Base-by-base conservation (phyloP, 2,113 vertebrate genomes). In the Hyaena hyaena region DNA sequence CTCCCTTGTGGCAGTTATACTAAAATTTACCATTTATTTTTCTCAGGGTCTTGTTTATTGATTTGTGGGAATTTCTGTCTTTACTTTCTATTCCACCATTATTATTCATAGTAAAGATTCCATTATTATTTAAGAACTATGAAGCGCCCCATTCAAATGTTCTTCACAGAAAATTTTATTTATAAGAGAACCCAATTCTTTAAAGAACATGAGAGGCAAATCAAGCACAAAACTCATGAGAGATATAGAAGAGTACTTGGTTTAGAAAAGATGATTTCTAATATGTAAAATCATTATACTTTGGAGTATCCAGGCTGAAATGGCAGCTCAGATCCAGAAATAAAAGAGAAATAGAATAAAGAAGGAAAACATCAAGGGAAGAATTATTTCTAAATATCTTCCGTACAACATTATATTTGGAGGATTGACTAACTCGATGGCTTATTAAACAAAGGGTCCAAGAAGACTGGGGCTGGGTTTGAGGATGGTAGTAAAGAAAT, bases 21-120 rank as follows among this genome's bases (percentile, higher is more conserved):
- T 55, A 84, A 94, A 88, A 48, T 73, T 74, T 93, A 58, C 10
- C 14, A 58, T 43, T 71, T 69, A 21, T 63, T 95, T 97, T 92
- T 71, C 63, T 28, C 68, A 31, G 74, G 14, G 1, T 89, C 71
- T 87, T 87, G 2, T n/a, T 87, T 31, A 73, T 86, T 79, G 12
- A 48, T 55, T 82, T 39, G 33, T 76, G n/a, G 17, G 3, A 19
- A 0, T 50, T 69, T 83, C n/a, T 74, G 28, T 53, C 10, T 82
- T 0, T 68, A 79, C 2, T 35, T 16, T 71, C 63, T 61, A 23
- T 11, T 5, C 55, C 1, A 84, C 19, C 19, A 48, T 74, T 48
- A 58, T 79, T 61, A 73, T 73, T 89, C 95, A 48, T 73, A 43
- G 71, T 73, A 80, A 88, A 93, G 1, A 15, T 23, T 76, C 17